Conservation (phyloP, 2,888 invertebrate species). For the Pyrrhosoma nymphula region DNA sequence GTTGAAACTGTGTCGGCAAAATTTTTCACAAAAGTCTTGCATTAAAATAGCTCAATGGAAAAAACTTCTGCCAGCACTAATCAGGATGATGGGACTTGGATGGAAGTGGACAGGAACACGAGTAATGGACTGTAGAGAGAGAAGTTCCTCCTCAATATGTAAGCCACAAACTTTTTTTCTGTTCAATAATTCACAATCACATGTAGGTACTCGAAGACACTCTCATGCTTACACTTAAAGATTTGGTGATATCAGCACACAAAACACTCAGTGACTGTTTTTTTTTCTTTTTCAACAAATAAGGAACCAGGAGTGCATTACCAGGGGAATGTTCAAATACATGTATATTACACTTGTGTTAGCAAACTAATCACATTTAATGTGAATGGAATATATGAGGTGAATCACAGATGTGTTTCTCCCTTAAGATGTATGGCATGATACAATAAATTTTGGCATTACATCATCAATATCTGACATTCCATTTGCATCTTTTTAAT, state of each 20-base stretch:
- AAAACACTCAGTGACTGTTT: constrained; percentile 60
- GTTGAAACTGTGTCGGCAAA: constrained; percentile 43
- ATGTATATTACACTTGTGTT: constrained; percentile 65
- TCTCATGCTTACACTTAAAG: constrained; percentile 51
- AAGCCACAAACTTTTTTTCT: constrained; percentile 22
- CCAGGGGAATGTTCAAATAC: constrained; percentile 67
- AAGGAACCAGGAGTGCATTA: constrained; percentile 61
- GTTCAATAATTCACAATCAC: constrained; percentile 52
- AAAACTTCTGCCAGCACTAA: constrained; percentile 53
- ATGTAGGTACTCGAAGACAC: constrained; percentile 44
- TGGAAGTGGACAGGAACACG: constrained; percentile 66
- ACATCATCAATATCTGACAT: constrained; percentile 42
- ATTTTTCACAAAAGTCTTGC: constrained; percentile 45
- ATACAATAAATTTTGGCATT: neutral
- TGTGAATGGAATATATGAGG: constrained; percentile 65
- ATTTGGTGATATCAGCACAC: constrained; percentile 53
- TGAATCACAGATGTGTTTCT: constrained; percentile 66
- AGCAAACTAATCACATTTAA: constrained; percentile 64
- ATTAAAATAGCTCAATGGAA: constrained; percentile 59
- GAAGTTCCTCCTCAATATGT: constrained; percentile 26
- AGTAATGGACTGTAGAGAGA: constrained; percentile 60
- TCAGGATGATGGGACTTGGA: constrained; percentile 47
- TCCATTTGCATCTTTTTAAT: neutral
- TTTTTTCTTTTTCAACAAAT: constrained; percentile 51
- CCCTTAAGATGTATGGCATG: constrained; percentile 43